Evolutionary conservation across 2,113 vertebrate species (phyloP).

Genomic region (Caranx ignobilis): DNA sequence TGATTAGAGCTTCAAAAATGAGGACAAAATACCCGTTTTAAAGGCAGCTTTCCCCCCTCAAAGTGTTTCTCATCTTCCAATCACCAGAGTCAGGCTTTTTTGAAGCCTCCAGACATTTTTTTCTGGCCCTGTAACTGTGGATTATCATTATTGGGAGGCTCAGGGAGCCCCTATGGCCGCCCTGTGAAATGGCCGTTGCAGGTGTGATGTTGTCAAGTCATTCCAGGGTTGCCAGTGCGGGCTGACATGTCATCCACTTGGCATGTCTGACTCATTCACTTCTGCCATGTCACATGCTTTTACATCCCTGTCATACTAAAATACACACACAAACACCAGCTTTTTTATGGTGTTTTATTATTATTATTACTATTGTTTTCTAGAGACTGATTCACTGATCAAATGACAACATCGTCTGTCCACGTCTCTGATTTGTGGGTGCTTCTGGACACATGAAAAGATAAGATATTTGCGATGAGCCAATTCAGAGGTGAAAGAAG

Average conservation of each 20-base stretch:
- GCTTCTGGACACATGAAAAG: constrained; percentile 31
- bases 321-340: constrained; percentile 19
- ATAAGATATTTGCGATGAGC: constrained; percentile 6
- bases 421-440: constrained; percentile 11
- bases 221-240: constrained; percentile 45
- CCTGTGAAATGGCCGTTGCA: constrained; percentile 74
- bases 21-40: constrained; percentile 50
- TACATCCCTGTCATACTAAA: constrained; percentile 19
- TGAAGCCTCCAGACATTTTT: constrained; percentile 19
- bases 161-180: constrained; percentile 26
- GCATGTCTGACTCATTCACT: constrained; percentile 53
- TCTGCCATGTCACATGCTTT: constrained; percentile 7
- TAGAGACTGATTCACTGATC: constrained; percentile 7
- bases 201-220: constrained; percentile 57
- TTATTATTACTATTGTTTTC: neutral
- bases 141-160: constrained; percentile 31
- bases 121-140: constrained; percentile 17
- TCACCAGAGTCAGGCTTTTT: neutral
- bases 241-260: constrained; percentile 12
- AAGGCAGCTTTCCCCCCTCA: neutral
- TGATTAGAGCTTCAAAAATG: constrained; percentile 43
- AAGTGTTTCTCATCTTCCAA: constrained; percentile 23
- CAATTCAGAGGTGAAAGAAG: constrained; percentile 41
- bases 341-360: too few species aligned
- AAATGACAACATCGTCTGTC: constrained; percentile 26